A percentile compares a stretch with the other conserved stretches of the same genome.
These are phyloP conservation scores for Xanthorhoe designata DNA, from an alignment of 2,888 invertebrate species.

Conservation along the genomic window DNA sequence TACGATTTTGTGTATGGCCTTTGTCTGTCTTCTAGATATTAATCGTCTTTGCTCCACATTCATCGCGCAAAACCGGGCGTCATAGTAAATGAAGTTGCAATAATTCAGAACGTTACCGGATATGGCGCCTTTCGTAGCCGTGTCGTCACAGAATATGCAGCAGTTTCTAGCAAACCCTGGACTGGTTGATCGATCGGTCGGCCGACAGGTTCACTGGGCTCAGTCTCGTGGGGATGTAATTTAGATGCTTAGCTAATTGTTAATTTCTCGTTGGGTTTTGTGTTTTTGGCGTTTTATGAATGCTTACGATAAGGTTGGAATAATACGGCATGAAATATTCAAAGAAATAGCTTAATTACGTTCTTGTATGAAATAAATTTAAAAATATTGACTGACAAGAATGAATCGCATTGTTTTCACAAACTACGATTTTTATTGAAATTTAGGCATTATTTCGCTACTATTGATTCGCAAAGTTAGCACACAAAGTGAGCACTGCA, in stretches of 20 bases:
- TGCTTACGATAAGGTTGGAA: background rate
- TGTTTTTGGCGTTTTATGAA: background rate
- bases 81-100: slow-evolving; percentile 74
- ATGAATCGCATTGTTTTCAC: no score
- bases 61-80: slow-evolving; percentile 61
- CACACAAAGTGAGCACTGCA: no score
- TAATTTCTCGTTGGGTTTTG: slow-evolving; percentile 47
- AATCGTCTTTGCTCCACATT: slow-evolving; percentile 63
- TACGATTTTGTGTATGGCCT: no score
- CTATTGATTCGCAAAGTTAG: no score
- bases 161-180: background rate
- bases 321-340: no score
- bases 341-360: no score
- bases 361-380: no score
- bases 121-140: slow-evolving; percentile 58
- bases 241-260: slow-evolving; percentile 51
- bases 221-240: slow-evolving; percentile 36
- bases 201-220: slow-evolving; percentile 35
- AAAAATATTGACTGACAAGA: no score
- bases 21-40: no score
- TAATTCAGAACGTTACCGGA: slow-evolving; percentile 70
- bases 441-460: no score
- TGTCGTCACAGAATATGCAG: slow-evolving; percentile 22
- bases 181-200: slow-evolving; percentile 31
- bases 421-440: no score